A percentile compares a stretch with the other conserved stretches of the same genome.
Evolutionary conservation across 2,113 vertebrate species (phyloP).

Genomic region (Octodon degus): DNA sequence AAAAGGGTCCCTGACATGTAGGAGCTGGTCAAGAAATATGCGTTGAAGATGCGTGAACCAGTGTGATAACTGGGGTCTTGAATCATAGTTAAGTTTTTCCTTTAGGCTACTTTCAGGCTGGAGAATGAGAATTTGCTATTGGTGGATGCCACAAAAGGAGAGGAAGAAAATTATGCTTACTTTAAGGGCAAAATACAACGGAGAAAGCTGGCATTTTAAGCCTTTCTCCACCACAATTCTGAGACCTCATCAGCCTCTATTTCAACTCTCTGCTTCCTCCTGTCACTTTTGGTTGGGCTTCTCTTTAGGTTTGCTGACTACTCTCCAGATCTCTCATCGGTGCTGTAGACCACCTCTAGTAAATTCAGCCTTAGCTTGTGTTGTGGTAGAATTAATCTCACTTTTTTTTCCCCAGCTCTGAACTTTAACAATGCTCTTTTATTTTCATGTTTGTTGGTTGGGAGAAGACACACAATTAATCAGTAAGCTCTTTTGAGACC

Average conservation of each 20-base stretch:
- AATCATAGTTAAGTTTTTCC: not conserved
- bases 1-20: not conserved
- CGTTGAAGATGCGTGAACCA: not conserved
- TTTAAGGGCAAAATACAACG: not conserved
- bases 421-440: not conserved
- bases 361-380: not conserved
- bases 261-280: not conserved
- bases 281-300: not conserved
- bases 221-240: not conserved
- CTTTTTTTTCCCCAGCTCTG: slow-evolving; percentile 22
- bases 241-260: not conserved
- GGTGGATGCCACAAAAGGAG: not conserved
- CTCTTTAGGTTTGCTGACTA: not conserved
- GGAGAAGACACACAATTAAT: not conserved
- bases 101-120: not conserved
- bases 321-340: not conserved
- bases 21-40: not conserved
- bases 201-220: not conserved
- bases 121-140: not conserved
- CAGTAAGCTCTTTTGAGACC: not conserved
- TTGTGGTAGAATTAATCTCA: not conserved
- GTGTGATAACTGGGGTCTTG: not conserved
- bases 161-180: not conserved
- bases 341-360: not conserved
- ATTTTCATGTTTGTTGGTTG: not conserved